phyloP scores from a whole-genome alignment of 2,113 vertebrate species.

The Anhinga rufa region DNA sequence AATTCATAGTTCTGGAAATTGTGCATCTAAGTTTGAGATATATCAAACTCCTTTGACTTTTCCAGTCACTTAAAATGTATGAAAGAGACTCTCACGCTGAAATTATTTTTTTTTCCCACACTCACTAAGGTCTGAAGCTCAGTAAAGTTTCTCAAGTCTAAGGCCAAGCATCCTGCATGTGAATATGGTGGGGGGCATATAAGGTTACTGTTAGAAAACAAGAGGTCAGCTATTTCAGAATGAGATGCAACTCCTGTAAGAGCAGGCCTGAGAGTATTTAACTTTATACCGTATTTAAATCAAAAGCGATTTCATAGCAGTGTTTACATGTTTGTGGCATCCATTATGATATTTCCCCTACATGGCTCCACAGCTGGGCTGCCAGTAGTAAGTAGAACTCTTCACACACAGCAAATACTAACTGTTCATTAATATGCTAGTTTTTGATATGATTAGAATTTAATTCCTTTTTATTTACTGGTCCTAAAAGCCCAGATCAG shows the following conservation, averaged over 20 bases:
- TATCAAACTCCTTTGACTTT: background rate
- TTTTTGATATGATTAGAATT: background rate
- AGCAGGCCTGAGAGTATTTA: background rate
- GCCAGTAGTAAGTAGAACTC: background rate
- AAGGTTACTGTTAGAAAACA: background rate
- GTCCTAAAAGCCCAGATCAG: background rate
- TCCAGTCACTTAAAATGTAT: background rate
- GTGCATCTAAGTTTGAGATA: background rate
- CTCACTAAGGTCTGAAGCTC: background rate
- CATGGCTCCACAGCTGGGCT: background rate
- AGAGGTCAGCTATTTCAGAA: background rate
- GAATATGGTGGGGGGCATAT: accelerated
- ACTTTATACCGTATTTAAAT: background rate
- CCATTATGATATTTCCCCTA: background rate
- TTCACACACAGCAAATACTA: background rate
- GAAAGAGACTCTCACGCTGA: background rate
- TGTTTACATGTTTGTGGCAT: background rate
- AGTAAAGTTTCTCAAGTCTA: background rate
- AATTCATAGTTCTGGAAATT: background rate
- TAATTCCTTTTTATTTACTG: background rate
- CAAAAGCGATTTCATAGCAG: background rate
- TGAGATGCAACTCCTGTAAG: background rate
- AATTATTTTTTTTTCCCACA: background rate
- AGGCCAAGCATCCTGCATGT: background rate
- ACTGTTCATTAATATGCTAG: background rate